Evolutionary conservation across 2,797 vertebrate genomes (phyloP), one percentile per base, ranked within the genome.

Genomic region (Ceryle rudis): DNA sequence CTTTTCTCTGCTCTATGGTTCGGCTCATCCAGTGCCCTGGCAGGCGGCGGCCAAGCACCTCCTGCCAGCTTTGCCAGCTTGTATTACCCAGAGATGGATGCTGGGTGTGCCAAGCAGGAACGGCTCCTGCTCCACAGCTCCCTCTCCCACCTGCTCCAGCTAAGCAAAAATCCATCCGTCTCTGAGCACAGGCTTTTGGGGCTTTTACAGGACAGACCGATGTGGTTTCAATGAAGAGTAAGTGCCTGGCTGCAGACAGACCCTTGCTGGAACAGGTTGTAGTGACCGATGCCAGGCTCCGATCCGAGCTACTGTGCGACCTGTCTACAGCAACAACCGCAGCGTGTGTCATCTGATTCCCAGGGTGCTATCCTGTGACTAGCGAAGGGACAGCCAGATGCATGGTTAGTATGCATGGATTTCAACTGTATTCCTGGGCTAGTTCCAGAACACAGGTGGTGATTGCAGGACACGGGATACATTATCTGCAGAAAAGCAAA

Each of bases 391-490:
- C 91, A 80, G 74, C 10, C 5, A 86, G 81, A 57, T 5, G 69
- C 54, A 10, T 7, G 16, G 73, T 94, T 54, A 46, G n/a, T 5
- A 81, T 41, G 29, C 90, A 31, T 0, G 7, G 72, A 51, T n/a
- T 58, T 47, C 78, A 95, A 93, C 25, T 18, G 58, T 12, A 35
- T 69, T 93, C 61, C 93, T 95, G 90, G 82, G 85, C 29, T 29
- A 29, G 77, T 6, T 95, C 90, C 92, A 86, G 90, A 94, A 81
- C 82, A 72, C 90, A 94, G 95, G 94, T 96, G 95, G 88, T 72
- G 93, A 72, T 83, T 93, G 72, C 91, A 95, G 90, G 93, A 79
- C 92, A 46, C 33, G 17, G 73, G 88, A 16, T 79, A 46, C 61
- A 57, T 93, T 91, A 91, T 81, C 89, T 33, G 28, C 79, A 60